Evolutionary conservation across 2,888 invertebrate species (phyloP), one percentile per base, ranked within the genome.

Genomic region (Acanthoscelides obtectus): DNA sequence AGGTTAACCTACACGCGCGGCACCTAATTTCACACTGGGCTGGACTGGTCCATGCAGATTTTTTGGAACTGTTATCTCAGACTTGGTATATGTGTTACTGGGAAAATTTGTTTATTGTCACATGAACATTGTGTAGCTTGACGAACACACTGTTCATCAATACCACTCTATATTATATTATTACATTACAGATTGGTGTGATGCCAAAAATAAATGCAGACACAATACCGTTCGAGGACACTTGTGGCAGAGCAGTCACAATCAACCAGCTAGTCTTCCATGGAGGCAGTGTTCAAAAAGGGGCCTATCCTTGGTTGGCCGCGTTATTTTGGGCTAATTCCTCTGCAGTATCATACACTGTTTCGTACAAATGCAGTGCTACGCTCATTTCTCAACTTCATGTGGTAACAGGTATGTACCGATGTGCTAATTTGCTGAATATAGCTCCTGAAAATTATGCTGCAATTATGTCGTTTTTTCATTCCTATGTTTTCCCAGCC

Each of bases 301-400:
- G 83, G 0, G 83, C 83, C 5, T 84, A 81, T 72, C 86, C 86
- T 8, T 86, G 86, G 86, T 75, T 86, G 70, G 83, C 80, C 0
- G 85, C 86, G 0, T 75, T 86, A 20, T 86, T 85, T 72, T 75
- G 76, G 5, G 82, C 81, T 22, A 79, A 81, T n/a, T 75, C 79
- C 5, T 76, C 79, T 4, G 83, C 82, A 22, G 74, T 84, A 45
- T 21, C 21, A 12, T 21, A 21, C 21, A 64, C 21, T 20, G 22
- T 68, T 19, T 81, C 79, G 27, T 86, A 84, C 73, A 83, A 80
- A 69, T 86, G 86, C 72, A 83, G 84, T 22, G 83, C 82, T 5
- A 82, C 83, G 3, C 75, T 86, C 27, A 79, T 86, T 22, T 84
- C 85, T 2, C 74, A 79, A 22, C 79, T 73, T 71, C 84, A 84